Evolutionary conservation across 2,797 vertebrate species (phyloP).

Genomic region (Balearica regulorum): DNA sequence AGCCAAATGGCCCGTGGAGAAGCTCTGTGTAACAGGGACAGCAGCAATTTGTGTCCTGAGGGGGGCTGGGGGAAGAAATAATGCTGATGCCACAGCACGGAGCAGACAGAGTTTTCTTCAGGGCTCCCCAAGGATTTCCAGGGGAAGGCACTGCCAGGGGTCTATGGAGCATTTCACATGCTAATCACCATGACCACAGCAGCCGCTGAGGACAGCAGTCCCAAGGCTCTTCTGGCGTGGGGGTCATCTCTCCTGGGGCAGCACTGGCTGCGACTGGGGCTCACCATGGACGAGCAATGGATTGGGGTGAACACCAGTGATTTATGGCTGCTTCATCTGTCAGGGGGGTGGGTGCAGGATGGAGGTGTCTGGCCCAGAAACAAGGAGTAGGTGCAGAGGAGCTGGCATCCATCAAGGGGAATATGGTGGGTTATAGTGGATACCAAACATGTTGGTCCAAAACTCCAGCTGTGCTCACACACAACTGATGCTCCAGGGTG

Average conservation of each 20-base stretch:
- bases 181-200: not conserved
- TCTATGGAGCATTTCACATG: not conserved
- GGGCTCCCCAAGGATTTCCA: not conserved
- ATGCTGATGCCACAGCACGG: not conserved
- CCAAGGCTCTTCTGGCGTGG: not conserved
- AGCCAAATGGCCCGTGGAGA: not conserved
- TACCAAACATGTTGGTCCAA: rapidly evolving
- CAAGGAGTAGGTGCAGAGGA: not conserved
- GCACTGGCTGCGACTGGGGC: not conserved
- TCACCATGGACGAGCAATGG: rapidly evolving
- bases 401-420: rapidly evolving
- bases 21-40: not conserved
- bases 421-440: not conserved
- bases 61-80: not conserved
- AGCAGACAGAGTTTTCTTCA: not conserved
- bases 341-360: not conserved
- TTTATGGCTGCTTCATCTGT: not conserved
- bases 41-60: not conserved
- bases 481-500: not conserved
- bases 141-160: not conserved
- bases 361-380: not conserved
- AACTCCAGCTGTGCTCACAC: not conserved
- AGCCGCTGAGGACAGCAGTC: not conserved
- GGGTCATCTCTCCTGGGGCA: not conserved
- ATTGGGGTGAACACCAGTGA: not conserved